A percentile compares a stretch with the other conserved stretches of the same genome.
phyloP scores from a whole-genome alignment of 2,888 invertebrate species.

The Apodemia mormo region DNA sequence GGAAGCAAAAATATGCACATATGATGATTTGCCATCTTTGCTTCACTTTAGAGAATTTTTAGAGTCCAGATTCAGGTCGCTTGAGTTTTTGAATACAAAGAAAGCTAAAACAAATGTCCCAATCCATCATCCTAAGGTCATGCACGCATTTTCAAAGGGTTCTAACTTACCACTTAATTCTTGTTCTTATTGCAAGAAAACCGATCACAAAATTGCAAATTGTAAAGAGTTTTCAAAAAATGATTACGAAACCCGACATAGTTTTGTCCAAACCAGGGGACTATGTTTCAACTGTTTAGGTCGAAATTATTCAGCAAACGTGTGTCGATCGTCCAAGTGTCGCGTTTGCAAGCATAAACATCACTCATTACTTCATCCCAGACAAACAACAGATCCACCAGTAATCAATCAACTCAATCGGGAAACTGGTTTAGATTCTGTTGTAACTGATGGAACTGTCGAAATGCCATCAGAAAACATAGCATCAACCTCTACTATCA shows the following conservation, averaged over 20 bases:
- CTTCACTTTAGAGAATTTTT: no score
- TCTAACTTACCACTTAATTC: no score
- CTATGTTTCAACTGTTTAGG: not conserved
- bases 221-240: not conserved
- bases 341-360: not conserved
- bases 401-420: no score
- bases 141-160: no score
- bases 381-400: not conserved
- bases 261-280: not conserved
- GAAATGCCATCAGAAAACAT: not conserved
- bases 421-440: no score
- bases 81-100: not conserved
- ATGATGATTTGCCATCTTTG: no score
- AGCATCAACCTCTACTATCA: not conserved
- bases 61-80: not conserved
- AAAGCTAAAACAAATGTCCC: not conserved
- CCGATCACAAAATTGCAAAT: not conserved
- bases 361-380: not conserved
- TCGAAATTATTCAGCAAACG: not conserved
- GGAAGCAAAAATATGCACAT: no score
- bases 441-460: conserved; percentile 23
- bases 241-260: not conserved
- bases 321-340: not conserved
- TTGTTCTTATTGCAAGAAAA: no score
- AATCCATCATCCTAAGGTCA: not conserved